Base-by-base conservation (phyloP, 2,888 invertebrate genomes). In the Drosophila multiciliata region DNA sequence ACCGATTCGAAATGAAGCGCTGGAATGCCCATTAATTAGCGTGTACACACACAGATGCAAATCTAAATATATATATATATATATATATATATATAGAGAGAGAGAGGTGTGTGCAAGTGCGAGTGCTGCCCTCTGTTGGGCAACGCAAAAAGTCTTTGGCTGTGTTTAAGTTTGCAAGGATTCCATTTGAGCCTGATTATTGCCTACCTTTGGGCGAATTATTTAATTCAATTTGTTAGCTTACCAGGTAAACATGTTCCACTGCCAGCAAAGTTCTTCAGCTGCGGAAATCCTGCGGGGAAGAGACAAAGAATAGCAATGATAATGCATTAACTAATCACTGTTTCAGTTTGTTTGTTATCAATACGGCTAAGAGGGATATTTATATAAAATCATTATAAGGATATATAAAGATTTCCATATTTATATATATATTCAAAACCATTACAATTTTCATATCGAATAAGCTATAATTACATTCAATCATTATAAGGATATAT, bases 181-280 rank as follows among this genome's bases (percentile, higher is more conserved):
- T 38, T 73, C 64, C 77, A 59, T 23, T 55, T 17, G 45, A 35
- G 15, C 15, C n/a, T 8, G 42, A n/a, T 23, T 59, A 48, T 78
- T 82, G 85, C 77, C 90, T 85, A 85, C 78, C 87, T 88, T 85
- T 88, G 72, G 85, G 85, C 88, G 73, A 33, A 0, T 7, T 1
- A 57, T 60, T 49, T 63, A 71, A 68, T 58, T 29, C 23, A 23
- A 38, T 7, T 36, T 3, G 20, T 42, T 6, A 20, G 79, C 90
- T 92, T 86, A 93, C 93, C 92, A 35, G 91, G 74, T 64, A 93
- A 78, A 79, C 92, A 92, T 20, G 90, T 83, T 72, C 87, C 92
- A 29, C 88, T 71, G 50, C 89, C 82, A n/a, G 90, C 89, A 72
- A 93, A 93, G 67, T 80, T 89, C 59, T 93, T 93, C 38, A 93